Evolutionary conservation across 37 sponge, comb jelly and placozoan genomes (phyloP), one percentile per base, ranked within the genome.

Genomic region (Axinella damicornis): DNA sequence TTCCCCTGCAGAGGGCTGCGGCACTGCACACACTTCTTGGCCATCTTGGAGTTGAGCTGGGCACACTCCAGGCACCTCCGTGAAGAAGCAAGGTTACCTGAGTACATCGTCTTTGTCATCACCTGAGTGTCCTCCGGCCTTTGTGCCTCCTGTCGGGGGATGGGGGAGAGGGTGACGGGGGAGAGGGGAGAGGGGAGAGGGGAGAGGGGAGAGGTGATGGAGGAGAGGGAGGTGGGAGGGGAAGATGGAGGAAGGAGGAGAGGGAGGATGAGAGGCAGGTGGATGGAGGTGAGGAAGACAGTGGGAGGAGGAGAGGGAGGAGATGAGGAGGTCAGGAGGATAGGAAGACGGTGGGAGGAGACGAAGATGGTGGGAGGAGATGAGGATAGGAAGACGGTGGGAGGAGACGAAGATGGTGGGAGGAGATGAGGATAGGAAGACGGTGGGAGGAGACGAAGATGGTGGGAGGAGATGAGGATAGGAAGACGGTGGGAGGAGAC

Each of bases 21-120:
- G 54, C 93, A 92, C 27, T 74, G 80, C 5, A 72, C 19, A 76
- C 93, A 92, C 60, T 92, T 92, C 89, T 92, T 92, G 36, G 93
- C 89, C 82, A 79, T 92, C 37, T 78, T 88, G 21, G 82, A 56
- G 77, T 92, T 92, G 57, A 77, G 59, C 55, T 74, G 73, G 1
- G 68, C 79, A 63, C 90, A 89, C 80, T 89, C 90, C 40, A n/a
- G 40, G 41, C 90, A 89, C 37, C 71, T 79, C 37, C 90, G 36
- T 15, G 89, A 64, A 16, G 87, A 72, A 6, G 74, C 22, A 20
- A 79, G 27, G 57, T 68, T 80, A 0, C 78, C 83, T 0, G 71
- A 32, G 65, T 71, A 77, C 33, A 77, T 40, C 14, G 89, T 82
- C 63, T 77, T 78, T 39, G 79, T 71, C 19, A 77, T n/a, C 58